Percentiles rank a stretch among this genome's conserved stretches.
phyloP scores from a whole-genome alignment of 2,797 vertebrate genomes.

The Phrynocephalus vlangalii region DNA sequence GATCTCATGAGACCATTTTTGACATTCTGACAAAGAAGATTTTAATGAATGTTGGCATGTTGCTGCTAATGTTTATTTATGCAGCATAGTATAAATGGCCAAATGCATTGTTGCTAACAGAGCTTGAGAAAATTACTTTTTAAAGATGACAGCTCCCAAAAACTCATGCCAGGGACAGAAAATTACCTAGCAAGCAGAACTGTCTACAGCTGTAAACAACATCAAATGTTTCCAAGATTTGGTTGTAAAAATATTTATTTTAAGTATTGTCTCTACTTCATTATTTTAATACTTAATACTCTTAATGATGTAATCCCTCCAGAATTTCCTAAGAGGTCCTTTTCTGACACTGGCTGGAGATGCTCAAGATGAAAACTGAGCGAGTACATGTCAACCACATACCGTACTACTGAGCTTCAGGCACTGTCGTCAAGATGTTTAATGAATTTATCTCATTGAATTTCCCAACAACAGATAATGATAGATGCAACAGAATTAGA shows the following conservation, averaged over 20 bases:
- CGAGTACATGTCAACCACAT: background rate
- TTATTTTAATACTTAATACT: no score
- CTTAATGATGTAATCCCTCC: no score
- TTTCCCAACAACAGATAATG: no score
- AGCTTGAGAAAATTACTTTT: background rate
- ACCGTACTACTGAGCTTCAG: background rate
- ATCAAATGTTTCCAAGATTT: no score
- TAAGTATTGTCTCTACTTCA: no score
- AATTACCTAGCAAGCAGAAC: no score
- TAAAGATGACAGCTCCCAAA: no score
- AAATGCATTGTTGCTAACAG: background rate
- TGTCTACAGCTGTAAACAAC: no score
- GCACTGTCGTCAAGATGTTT: background rate
- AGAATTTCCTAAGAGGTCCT: background rate
- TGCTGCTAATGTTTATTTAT: conserved; percentile 23
- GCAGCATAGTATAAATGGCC: background rate
- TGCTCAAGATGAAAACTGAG: background rate
- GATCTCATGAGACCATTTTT: conserved; percentile 24
- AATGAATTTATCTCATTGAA: background rate
- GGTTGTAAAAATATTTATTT: no score
- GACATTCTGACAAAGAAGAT: conserved; percentile 39
- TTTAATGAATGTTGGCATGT: conserved; percentile 47
- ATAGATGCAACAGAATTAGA: background rate
- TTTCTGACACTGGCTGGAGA: background rate
- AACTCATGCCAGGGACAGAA: no score